Evolutionary conservation across 2,797 vertebrate species (phyloP).

Genomic region (Leptoclinus maculatus): DNA sequence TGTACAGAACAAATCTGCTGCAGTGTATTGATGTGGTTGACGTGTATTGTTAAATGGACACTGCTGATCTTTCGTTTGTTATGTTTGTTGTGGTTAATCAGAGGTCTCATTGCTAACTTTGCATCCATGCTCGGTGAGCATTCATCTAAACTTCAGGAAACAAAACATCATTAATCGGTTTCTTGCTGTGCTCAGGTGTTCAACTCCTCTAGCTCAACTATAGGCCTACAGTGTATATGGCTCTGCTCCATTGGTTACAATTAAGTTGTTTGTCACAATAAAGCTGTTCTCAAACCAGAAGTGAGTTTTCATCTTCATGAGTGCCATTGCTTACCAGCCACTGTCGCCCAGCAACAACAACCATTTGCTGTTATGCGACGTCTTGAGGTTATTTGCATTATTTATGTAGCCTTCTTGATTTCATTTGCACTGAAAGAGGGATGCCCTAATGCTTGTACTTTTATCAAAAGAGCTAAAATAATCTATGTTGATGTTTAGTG

Average conservation of each 20-base stretch:
- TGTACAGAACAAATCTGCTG: background rate
- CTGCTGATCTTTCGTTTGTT: background rate
- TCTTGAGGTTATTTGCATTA: conserved; percentile 75
- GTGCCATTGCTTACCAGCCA: conserved; percentile 55
- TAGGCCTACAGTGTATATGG: background rate
- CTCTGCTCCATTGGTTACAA: conserved; percentile 24
- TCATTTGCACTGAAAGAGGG: conserved; percentile 58
- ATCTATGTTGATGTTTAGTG: background rate
- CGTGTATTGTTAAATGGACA: background rate
- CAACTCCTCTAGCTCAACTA: background rate
- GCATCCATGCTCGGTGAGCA: background rate
- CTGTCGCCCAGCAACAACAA: conserved; percentile 74
- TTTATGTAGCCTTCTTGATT: conserved; percentile 65
- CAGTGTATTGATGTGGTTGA: background rate
- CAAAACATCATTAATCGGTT: background rate
- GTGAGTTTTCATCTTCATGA: conserved; percentile 55
- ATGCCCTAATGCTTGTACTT: conserved; percentile 12
- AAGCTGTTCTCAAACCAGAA: conserved; percentile 56
- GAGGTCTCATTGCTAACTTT: background rate
- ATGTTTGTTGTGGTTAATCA: background rate
- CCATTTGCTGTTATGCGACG: conserved; percentile 64
- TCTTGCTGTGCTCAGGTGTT: background rate
- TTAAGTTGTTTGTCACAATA: conserved; percentile 56
- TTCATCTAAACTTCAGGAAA: background rate
- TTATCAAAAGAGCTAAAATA: conserved; percentile 7